These are phyloP conservation scores for Thunnus thynnus DNA, from an alignment of 2,113 vertebrate genomes.

Conservation along the genomic window DNA sequence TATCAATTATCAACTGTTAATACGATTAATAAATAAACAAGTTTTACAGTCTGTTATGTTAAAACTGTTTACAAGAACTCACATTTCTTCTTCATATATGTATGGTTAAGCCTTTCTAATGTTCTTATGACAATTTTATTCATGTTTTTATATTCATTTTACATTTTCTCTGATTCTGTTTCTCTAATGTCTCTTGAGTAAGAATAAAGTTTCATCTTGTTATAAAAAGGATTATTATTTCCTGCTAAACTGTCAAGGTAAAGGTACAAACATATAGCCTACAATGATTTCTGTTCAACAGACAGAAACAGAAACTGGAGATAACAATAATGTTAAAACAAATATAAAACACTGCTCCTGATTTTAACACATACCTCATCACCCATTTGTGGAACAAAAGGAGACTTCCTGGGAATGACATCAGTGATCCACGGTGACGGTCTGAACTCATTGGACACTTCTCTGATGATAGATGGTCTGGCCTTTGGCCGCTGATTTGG, in stretches of 20 bases:
- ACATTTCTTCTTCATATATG: not conserved
- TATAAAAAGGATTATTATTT: not conserved
- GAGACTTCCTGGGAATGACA: constrained; percentile 92
- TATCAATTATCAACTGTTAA: too few relatives aligned
- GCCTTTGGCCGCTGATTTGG: constrained; percentile 78
- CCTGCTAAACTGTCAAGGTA: not conserved
- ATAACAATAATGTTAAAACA: not conserved
- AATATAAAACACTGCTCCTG: not conserved
- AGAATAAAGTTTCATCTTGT: not conserved
- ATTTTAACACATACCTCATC: constrained; percentile 88
- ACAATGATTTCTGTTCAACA: not conserved
- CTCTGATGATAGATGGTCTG: constrained; percentile 83
- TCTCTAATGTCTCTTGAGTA: not conserved
- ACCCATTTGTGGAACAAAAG: constrained; percentile 98
- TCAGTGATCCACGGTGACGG: constrained; percentile 96
- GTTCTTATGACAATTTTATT: not conserved
- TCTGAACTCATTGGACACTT: constrained; percentile 90
- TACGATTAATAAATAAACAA: too few relatives aligned
- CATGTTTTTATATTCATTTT: too few relatives aligned
- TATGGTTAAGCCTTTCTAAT: not conserved
- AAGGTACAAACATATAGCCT: not conserved
- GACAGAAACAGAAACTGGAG: not conserved
- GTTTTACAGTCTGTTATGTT: not conserved
- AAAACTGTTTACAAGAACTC: not conserved
- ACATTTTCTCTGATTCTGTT: too few relatives aligned